Conservation (phyloP, 2,888 invertebrate genomes). For the Trissolcus brochymenae region DNA sequence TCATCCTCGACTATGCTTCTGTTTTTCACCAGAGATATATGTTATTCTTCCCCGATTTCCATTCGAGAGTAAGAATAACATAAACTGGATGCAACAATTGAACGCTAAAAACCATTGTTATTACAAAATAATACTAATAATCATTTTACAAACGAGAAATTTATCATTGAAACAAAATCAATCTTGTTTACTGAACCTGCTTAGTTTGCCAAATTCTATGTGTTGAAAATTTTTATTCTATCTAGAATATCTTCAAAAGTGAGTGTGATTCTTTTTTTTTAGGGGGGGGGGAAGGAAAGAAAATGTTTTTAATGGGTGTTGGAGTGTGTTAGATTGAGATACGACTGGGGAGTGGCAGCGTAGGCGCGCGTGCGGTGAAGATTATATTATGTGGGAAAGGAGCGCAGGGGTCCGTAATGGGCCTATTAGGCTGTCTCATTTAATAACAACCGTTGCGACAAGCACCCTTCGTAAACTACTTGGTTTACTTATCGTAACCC, state of each 20-base stretch:
- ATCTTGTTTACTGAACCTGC: no score
- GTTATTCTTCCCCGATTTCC: constrained; percentile 19
- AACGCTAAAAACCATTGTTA: background rate
- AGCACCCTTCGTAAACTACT: constrained; percentile 74
- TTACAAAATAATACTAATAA: background rate
- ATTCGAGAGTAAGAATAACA: constrained; percentile 8
- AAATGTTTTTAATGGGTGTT: constrained; percentile 11
- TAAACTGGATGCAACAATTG: constrained; percentile 10
- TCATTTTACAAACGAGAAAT: background rate
- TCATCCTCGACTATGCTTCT: constrained; percentile 10
- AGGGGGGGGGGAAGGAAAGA: background rate
- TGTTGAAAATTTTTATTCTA: no score
- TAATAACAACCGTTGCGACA: constrained; percentile 76
- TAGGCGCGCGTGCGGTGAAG: constrained; percentile 69
- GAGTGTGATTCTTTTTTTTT: background rate
- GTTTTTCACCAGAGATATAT: constrained; percentile 13
- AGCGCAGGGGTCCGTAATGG: constrained; percentile 73
- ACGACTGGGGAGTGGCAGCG: constrained; percentile 58
- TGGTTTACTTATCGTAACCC: constrained; percentile 70
- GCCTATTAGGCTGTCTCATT: constrained; percentile 77
- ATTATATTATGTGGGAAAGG: constrained; percentile 74
- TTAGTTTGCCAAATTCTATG: no score
- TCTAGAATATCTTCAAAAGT: no score
- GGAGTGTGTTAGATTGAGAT: constrained; percentile 61
- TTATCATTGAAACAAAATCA: no score